Base-by-base conservation (phyloP, 2,113 vertebrate species). In the Lutjanus erythropterus region DNA sequence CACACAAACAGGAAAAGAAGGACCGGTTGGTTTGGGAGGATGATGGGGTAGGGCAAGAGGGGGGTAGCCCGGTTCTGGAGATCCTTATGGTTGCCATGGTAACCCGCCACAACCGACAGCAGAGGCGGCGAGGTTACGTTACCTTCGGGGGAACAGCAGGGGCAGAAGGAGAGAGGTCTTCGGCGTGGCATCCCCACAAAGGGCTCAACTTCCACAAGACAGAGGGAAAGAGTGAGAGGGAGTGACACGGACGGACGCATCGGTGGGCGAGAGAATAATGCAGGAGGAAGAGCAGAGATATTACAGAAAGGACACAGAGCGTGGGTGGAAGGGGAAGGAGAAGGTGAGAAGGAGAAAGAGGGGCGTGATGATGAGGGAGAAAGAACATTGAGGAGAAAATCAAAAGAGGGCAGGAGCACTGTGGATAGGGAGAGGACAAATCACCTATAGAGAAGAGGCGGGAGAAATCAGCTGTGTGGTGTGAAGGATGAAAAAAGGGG, bases 91-190 rank as follows among this genome's bases (percentile, higher is more conserved):
- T 81, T 83, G 86, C 95, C 93, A 84, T 5, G 33, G 88, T 85
- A 95, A 94, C 94, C 92, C 85, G 90, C 92, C 92, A 95, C 87
- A 88, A 88, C 88, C 84, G 86, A 90, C 84, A 66, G 89, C 85
- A 86, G 85, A 78, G 82, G 90, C 77, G 88, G 91, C 86, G 35
- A 93, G 89, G 93, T 96, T 97, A 97, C 96, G 18, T 99, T 99
- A 99, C 98, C 98, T 99, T 99, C 96, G 83, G 97, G 96, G 96
- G 96, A 96, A 96, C 97, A 99, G 98, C 98, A 99, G 95, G 96
- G 96, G 96, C 98, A 99, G 96, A 99, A 96, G 97, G 97, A 98
- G 95, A 99, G 95, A 90, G 97, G 95, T 98, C 97, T 97, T 95
- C 98, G 97, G 91, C 97, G 97, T 90, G 97, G 96, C 95, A 96